phyloP scores from a whole-genome alignment of 2,797 vertebrate species.

The Sphenodon punctatus region DNA sequence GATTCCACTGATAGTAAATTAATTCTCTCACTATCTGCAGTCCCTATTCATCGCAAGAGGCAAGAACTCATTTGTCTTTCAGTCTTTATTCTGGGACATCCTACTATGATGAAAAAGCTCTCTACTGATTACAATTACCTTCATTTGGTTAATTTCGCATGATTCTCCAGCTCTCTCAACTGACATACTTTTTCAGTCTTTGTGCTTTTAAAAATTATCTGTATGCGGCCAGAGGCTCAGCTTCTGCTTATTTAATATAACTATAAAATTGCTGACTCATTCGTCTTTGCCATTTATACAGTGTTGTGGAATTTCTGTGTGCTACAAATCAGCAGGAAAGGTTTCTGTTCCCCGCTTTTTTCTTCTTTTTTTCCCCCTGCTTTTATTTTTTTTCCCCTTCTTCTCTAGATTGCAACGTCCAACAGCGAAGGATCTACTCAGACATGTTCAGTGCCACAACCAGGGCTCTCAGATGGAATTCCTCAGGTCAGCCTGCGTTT shows the following conservation, averaged over 20 bases:
- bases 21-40: no score
- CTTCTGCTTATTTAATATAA: not conserved
- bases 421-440: conserved; percentile 45
- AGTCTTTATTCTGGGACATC: no score
- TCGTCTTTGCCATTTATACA: conserved; percentile 15
- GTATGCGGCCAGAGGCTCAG: not conserved
- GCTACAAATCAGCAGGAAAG: conserved; percentile 11
- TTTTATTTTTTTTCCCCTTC: conserved; percentile 9
- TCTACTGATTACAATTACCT: not conserved
- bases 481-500: conserved; percentile 63
- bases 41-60: no score
- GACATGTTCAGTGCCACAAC: conserved; percentile 59
- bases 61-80: no score
- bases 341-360: not conserved
- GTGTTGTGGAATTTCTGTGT: not conserved
- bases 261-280: not conserved
- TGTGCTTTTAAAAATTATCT: not conserved
- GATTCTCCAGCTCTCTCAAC: not conserved
- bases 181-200: no score
- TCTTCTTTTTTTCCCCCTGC: not conserved
- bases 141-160: not conserved
- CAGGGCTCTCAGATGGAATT: conserved; percentile 55
- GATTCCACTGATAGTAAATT: no score
- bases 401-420: conserved; percentile 77
- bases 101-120: not conserved